phyloP scores from a whole-genome alignment of 1,140 invertebrate genomes.

The Vanessa tameamea region DNA sequence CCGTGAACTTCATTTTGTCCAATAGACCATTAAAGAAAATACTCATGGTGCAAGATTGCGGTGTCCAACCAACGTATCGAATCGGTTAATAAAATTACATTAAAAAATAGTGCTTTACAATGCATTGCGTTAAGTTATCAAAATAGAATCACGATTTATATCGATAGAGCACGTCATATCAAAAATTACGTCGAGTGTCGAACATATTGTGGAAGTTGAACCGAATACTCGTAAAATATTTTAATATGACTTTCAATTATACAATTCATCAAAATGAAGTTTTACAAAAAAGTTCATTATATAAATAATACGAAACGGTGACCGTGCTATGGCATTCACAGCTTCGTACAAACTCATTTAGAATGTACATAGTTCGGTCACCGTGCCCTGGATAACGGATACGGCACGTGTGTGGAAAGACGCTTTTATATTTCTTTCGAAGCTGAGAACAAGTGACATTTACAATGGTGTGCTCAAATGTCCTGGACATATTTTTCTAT shows the following conservation, averaged over 20 bases:
- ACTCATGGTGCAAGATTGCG: no score
- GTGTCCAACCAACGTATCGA: no score
- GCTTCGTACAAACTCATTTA: no score
- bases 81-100: no score
- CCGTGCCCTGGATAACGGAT: neutral
- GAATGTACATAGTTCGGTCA: neutral
- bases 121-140: no score
- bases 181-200: no score
- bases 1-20: constrained; percentile 6
- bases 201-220: no score
- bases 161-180: no score
- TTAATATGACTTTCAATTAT: neutral
- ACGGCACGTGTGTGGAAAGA: constrained; percentile 19
- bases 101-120: no score
- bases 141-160: no score
- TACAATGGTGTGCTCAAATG: constrained; percentile 14
- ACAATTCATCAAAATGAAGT: constrained; percentile 10
- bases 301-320: neutral
- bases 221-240: no score
- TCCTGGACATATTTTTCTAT: constrained; percentile 9
- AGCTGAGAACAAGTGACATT: constrained; percentile 13
- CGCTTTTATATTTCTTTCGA: constrained; percentile 16
- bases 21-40: no score
- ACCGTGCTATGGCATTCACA: neutral
- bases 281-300: neutral